Percentiles rank a stretch among this genome's conserved stretches.
phyloP scores from a whole-genome alignment of 2,797 vertebrate genomes.

The Tachyglossus aculeatus region DNA sequence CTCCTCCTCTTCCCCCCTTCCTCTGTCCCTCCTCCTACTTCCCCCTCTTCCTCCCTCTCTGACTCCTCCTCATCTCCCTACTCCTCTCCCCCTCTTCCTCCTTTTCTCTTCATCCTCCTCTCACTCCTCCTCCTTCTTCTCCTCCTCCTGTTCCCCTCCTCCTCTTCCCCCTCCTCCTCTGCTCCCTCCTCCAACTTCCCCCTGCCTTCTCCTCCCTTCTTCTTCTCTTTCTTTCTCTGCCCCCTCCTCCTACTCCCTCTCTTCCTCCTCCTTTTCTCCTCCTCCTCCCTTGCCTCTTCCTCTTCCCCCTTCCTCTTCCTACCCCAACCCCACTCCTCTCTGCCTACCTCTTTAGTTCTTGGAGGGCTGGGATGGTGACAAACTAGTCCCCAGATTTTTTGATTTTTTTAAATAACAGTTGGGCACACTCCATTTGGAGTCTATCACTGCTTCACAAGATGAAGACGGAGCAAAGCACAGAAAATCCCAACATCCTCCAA shows the following conservation, averaged over 20 bases:
- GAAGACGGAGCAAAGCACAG: neutral
- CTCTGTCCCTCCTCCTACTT: neutral
- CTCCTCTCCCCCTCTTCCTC: neutral
- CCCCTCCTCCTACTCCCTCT: neutral
- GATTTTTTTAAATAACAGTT: too few relatives aligned
- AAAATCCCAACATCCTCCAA: neutral
- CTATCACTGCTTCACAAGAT: too few relatives aligned
- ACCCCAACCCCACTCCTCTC: too few relatives aligned
- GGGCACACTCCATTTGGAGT: too few relatives aligned
- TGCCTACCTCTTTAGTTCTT: too few relatives aligned
- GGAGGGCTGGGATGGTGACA: too few relatives aligned
- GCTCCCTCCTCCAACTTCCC: neutral
- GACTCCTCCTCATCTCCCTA: neutral
- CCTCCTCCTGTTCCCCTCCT: neutral
- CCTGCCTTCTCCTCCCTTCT: neutral
- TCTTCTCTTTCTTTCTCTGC: neutral
- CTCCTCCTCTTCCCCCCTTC: neutral
- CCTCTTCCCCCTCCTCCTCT: neutral
- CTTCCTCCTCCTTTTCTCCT: too few relatives aligned
- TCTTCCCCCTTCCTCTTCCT: too few relatives aligned
- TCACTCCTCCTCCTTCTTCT: neutral
- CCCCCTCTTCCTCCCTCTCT: neutral
- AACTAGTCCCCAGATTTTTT: too few relatives aligned
- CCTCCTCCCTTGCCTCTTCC: too few relatives aligned
- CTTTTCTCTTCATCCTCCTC: slow-evolving; percentile 4